Evolutionary conservation across 2,888 invertebrate genomes (phyloP).

Genomic region (Perizoma flavofasciatum): DNA sequence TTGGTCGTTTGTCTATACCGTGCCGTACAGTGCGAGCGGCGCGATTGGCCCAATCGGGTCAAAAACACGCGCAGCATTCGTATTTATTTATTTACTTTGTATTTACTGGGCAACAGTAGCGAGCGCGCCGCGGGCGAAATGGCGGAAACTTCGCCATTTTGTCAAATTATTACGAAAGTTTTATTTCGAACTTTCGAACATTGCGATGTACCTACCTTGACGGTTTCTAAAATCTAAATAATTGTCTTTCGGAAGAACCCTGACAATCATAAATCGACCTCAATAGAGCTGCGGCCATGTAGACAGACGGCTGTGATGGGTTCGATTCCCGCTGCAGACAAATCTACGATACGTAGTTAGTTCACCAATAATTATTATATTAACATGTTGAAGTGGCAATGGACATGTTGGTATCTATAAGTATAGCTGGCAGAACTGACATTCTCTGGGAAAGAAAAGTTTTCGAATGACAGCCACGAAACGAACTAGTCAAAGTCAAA

Average conservation of each 20-base stretch:
- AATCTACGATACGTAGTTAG: too few relatives aligned
- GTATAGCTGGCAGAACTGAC: too few relatives aligned
- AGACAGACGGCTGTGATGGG: not conserved
- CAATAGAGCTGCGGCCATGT: not conserved
- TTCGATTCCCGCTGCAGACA: too few relatives aligned
- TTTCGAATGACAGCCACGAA: too few relatives aligned
- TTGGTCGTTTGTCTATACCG: constrained; percentile 27
- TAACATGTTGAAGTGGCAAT: too few relatives aligned
- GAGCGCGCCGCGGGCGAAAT: constrained; percentile 44
- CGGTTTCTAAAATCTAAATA: too few relatives aligned
- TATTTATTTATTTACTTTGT: constrained; percentile 82
- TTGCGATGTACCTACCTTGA: too few relatives aligned
- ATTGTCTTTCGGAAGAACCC: too few relatives aligned
- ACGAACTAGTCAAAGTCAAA: too few relatives aligned
- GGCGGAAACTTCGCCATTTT: constrained; percentile 27
- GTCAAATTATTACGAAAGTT: constrained; percentile 8
- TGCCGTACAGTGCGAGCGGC: not conserved
- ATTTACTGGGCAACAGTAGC: constrained; percentile 74
- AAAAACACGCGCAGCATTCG: constrained; percentile 69
- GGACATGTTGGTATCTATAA: too few relatives aligned
- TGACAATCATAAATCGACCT: not conserved
- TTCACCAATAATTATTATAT: too few relatives aligned
- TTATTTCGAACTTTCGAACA: not conserved
- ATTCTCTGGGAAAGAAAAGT: too few relatives aligned
- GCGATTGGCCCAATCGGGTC: constrained; percentile 74